A percentile compares a stretch with the other conserved stretches of the same genome.
Conservation (phyloP, 2,797 vertebrate species). For the Gobionotothen gibberifrons region DNA sequence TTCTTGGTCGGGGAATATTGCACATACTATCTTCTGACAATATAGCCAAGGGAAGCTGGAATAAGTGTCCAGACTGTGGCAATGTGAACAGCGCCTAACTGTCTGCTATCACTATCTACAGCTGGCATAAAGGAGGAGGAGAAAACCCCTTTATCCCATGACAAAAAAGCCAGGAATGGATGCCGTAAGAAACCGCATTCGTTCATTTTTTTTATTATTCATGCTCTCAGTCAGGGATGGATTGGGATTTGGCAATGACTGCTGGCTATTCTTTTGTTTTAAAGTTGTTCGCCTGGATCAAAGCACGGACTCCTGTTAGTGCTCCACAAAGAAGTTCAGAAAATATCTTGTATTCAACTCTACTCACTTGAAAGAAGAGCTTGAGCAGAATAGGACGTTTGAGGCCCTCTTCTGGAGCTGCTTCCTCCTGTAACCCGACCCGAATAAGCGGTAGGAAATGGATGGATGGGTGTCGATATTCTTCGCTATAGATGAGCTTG, state of each 20-base stretch:
- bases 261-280: conserved; percentile 32
- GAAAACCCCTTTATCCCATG: conserved; percentile 49
- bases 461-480: not conserved
- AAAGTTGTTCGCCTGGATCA: conserved; percentile 24
- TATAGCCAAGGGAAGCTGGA: conserved; percentile 58
- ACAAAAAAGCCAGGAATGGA: conserved; percentile 56
- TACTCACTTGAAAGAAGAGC: not conserved
- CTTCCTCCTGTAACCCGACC: too few relatives aligned
- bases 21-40: conserved; percentile 74
- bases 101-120: conserved; percentile 75
- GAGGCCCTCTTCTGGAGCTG: too few relatives aligned
- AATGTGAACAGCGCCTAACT: conserved; percentile 41
- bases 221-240: conserved; percentile 32
- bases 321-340: not conserved
- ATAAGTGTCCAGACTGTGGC: conserved; percentile 55
- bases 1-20: conserved; percentile 73
- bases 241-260: conserved; percentile 27
- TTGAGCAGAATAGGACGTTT: too few relatives aligned
- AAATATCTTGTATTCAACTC: not conserved
- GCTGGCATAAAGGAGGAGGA: conserved; percentile 50
- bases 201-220: conserved; percentile 26
- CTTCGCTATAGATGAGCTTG: not conserved
- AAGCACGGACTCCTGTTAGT: conserved; percentile 11
- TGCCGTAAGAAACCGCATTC: conserved; percentile 29
- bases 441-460: too few relatives aligned